Percentiles rank a stretch among this genome's conserved stretches.
Evolutionary conservation across 2,797 vertebrate species (phyloP).

Genomic region (Acomys russatus): DNA sequence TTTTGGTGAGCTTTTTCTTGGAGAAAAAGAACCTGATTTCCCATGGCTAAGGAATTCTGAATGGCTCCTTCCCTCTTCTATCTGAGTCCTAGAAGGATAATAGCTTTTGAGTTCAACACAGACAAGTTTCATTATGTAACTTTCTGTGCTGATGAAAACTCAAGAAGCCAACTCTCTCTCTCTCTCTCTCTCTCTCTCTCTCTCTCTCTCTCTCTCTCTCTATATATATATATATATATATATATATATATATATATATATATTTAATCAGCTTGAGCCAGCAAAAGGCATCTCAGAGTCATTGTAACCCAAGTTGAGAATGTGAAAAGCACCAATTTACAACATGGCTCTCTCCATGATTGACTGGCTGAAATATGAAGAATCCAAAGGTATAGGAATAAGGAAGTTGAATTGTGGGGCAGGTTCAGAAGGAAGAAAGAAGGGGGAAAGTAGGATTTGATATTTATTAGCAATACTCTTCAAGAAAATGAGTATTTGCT

Average conservation of each 20-base stretch:
- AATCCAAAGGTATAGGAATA: conserved; percentile 50
- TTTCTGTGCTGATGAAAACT: conserved; percentile 70
- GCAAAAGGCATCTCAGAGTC: conserved; percentile 70
- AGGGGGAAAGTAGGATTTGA: conserved; percentile 33
- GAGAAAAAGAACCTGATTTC: conserved; percentile 58
- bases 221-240: too few relatives aligned
- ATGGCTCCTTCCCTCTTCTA: conserved; percentile 18
- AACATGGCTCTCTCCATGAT: conserved; percentile 55
- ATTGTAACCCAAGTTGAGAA: conserved; percentile 76
- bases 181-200: too few relatives aligned
- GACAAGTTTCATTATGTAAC: conserved; percentile 75
- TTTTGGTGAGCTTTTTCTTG: conserved; percentile 22
- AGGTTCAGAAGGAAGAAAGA: background rate
- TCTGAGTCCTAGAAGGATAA: conserved; percentile 64
- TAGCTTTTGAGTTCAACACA: conserved; percentile 58
- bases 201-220: too few relatives aligned
- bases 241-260: too few relatives aligned
- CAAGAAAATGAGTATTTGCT: conserved; percentile 52
- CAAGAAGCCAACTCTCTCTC: too few relatives aligned
- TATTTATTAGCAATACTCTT: conserved; percentile 64
- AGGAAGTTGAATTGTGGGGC: conserved; percentile 57
- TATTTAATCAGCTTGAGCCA: conserved; percentile 70
- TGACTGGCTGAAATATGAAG: conserved; percentile 50
- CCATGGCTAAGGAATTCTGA: conserved; percentile 61
- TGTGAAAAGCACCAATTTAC: conserved; percentile 76